Evolutionary conservation across 1,140 invertebrate species (phyloP).

Genomic region (Lordiphosa clarofinis): DNA sequence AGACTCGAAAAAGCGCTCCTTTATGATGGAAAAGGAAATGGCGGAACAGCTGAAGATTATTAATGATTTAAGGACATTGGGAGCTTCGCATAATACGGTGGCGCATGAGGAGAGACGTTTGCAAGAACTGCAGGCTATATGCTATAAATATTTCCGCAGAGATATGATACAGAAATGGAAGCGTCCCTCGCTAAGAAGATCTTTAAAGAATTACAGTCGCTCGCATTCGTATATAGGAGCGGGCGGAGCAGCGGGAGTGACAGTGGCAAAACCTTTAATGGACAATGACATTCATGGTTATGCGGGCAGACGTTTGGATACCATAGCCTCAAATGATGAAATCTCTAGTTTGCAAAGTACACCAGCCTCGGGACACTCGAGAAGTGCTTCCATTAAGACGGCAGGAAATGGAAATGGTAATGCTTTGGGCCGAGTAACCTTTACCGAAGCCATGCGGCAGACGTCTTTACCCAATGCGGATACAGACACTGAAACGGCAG

Average conservation of each 20-base stretch:
- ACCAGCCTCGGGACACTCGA: slow-evolving; percentile 85
- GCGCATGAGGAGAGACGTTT: slow-evolving; percentile 94
- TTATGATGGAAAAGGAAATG: slow-evolving; percentile 98
- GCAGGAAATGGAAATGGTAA: slow-evolving; percentile 19
- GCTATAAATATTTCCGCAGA: slow-evolving; percentile 92
- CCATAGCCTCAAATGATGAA: slow-evolving; percentile 76
- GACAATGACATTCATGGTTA: slow-evolving; percentile 59
- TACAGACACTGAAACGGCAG: slow-evolving; percentile 84
- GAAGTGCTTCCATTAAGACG: slow-evolving; percentile 87
- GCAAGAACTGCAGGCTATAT: slow-evolving; percentile 94
- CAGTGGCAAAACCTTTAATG: slow-evolving; percentile 31
- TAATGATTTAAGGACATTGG: slow-evolving; percentile 92
- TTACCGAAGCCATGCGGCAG: slow-evolving; percentile 81
- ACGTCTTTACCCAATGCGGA: slow-evolving; percentile 86
- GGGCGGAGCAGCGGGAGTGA: slow-evolving; percentile 19
- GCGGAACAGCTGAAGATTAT: slow-evolving; percentile 97
- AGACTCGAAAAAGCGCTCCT: slow-evolving; percentile 93
- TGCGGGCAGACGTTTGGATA: slow-evolving; percentile 60
- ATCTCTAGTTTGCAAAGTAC: slow-evolving; percentile 85
- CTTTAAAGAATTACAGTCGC: slow-evolving; percentile 68
- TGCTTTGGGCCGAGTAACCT: slow-evolving; percentile 61
- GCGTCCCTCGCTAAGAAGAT: slow-evolving; percentile 64
- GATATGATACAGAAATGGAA: slow-evolving; percentile 80
- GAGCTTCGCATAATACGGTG: slow-evolving; percentile 94
- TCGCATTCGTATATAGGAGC: slow-evolving; percentile 72